Evolutionary conservation across 2,113 vertebrate genomes (phyloP).

Genomic region (Trematocara marginatum): DNA sequence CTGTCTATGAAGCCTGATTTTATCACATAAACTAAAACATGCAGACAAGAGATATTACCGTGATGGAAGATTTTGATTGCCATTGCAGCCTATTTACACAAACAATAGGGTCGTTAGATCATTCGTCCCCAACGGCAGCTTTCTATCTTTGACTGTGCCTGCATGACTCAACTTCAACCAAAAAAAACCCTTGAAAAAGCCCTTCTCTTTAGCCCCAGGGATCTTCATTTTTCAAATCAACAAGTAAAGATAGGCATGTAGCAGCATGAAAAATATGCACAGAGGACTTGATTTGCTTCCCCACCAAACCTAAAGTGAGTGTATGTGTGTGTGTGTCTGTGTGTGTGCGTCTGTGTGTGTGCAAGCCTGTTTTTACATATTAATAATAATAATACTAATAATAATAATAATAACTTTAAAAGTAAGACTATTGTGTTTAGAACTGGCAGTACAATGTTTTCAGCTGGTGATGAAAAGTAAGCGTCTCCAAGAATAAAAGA

Average conservation of each 20-base stretch:
- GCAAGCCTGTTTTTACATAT: not conserved
- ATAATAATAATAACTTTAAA: not conserved
- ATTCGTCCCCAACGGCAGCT: not conserved
- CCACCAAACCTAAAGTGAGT: slow-evolving; percentile 28
- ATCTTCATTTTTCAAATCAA: slow-evolving; percentile 59
- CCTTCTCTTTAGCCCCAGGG: slow-evolving; percentile 52
- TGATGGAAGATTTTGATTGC: not conserved
- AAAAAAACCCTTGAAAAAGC: slow-evolving; percentile 22
- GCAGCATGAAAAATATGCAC: slow-evolving; percentile 77
- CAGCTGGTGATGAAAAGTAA: not conserved
- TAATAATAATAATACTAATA: not conserved
- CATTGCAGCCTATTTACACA: not conserved
- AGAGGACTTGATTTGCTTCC: slow-evolving; percentile 56
- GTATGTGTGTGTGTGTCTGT: not conserved
- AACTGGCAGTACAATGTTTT: not conserved
- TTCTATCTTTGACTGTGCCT: slow-evolving; percentile 1
- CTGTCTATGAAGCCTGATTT: not conserved
- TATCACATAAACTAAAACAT: not conserved
- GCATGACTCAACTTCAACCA: slow-evolving; percentile 11
- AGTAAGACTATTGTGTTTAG: not conserved
- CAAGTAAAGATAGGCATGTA: slow-evolving; percentile 69
- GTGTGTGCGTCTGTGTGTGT: not conserved
- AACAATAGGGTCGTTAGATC: not conserved
- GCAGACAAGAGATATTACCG: not conserved
- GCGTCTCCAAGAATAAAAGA: not conserved